These are phyloP conservation scores for Nomada fabriciana DNA, from an alignment of 2,888 invertebrate genomes.

Conservation along the genomic window DNA sequence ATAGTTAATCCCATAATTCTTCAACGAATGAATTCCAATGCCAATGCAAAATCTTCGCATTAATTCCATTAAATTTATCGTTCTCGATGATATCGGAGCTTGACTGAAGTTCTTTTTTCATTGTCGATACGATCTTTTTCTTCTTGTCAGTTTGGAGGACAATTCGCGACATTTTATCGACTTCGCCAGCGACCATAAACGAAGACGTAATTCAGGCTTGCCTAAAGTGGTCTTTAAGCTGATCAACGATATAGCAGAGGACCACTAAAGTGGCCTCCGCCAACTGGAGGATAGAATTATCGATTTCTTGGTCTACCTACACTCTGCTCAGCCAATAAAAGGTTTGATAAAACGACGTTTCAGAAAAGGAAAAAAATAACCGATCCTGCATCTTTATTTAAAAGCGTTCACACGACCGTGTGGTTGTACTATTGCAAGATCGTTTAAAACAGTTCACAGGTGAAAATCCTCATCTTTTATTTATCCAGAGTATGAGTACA, in stretches of 20 bases:
- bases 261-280: conserved; percentile 47
- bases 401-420: not conserved
- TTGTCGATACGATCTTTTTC: too few relatives aligned
- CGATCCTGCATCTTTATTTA: conserved; percentile 22
- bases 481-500: conserved; percentile 2
- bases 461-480: not conserved
- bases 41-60: too few relatives aligned
- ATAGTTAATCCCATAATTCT: not conserved
- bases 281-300: conserved; percentile 31
- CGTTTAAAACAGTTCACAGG: too few relatives aligned
- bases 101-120: too few relatives aligned
- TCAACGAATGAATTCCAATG: too few relatives aligned
- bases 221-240: conserved; percentile 57
- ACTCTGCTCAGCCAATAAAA: not conserved
- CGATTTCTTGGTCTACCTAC: conserved; percentile 16
- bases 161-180: conserved; percentile 54
- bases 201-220: conserved; percentile 38
- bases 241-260: conserved; percentile 43
- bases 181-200: conserved; percentile 33
- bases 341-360: not conserved
- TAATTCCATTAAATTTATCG: too few relatives aligned
- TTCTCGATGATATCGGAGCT: too few relatives aligned
- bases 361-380: not conserved
- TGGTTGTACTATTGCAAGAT: too few relatives aligned
- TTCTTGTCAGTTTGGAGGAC: too few relatives aligned